A percentile compares a stretch with the other conserved stretches of the same genome.
phyloP scores from a whole-genome alignment of 2,888 invertebrate species.

The Lamellibrachia columna region DNA sequence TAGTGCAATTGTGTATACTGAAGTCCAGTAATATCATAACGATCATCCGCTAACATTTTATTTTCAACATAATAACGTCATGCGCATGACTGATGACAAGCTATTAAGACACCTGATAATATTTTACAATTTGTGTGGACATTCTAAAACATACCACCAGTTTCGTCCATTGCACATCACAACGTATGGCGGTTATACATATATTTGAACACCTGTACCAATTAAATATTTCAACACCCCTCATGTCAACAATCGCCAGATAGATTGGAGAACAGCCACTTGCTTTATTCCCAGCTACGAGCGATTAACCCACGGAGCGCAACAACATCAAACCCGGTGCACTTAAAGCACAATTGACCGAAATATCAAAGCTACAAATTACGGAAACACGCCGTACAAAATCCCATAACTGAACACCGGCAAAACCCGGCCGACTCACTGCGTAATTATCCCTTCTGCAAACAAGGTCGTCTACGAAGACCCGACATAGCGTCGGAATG shows the following conservation, averaged over 20 bases:
- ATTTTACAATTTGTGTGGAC: not conserved
- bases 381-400: not conserved
- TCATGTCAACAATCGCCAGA: not conserved
- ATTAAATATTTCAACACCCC: not conserved
- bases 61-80: too few relatives aligned
- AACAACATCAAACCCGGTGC: not conserved
- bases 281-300: not conserved
- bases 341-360: not conserved
- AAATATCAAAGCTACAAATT: not conserved
- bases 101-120: too few relatives aligned
- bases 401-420: not conserved
- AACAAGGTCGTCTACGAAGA: not conserved
- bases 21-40: too few relatives aligned
- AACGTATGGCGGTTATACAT: not conserved
- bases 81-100: too few relatives aligned
- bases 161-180: not conserved
- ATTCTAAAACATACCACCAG: not conserved
- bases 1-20: too few relatives aligned
- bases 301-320: not conserved
- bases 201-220: not conserved
- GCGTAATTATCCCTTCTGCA: not conserved
- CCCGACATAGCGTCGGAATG: not conserved
- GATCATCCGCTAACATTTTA: too few relatives aligned
- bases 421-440: not conserved
- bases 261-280: not conserved